phyloP scores from a whole-genome alignment of 1,140 invertebrate species.

The Solenopsis fugax region DNA sequence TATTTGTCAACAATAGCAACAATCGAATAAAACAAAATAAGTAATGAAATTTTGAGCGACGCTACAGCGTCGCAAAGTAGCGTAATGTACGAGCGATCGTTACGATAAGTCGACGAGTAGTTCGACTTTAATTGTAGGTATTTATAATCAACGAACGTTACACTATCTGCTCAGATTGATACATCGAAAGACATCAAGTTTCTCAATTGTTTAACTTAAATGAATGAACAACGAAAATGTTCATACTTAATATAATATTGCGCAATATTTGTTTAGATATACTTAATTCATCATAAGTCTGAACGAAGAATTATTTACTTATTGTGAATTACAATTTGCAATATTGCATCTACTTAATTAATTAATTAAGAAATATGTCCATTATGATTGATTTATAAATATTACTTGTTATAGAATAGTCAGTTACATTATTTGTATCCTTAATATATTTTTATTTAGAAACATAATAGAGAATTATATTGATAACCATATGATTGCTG shows the following conservation, averaged over 20 bases:
- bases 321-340: not conserved
- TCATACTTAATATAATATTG: not conserved
- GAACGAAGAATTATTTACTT: not conserved
- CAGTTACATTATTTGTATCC: not conserved
- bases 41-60: not conserved
- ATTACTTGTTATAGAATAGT: not conserved
- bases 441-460: too few relatives aligned
- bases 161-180: not conserved
- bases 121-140: conserved; percentile 21
- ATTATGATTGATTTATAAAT: conserved; percentile 22
- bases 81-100: not conserved
- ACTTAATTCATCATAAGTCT: conserved; percentile 15
- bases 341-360: conserved; percentile 42
- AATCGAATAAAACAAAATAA: not conserved
- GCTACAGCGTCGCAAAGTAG: not conserved
- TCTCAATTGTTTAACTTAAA: not conserved
- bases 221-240: not conserved
- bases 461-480: too few relatives aligned
- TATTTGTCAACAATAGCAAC: not conserved
- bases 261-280: not conserved
- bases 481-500: too few relatives aligned
- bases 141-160: not conserved
- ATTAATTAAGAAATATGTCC: conserved; percentile 2
- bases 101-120: not conserved
- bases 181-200: conserved; percentile 12